Evolutionary conservation across 2,797 vertebrate genomes (phyloP), one percentile per base, ranked within the genome.

Genomic region (Alosa sapidissima): DNA sequence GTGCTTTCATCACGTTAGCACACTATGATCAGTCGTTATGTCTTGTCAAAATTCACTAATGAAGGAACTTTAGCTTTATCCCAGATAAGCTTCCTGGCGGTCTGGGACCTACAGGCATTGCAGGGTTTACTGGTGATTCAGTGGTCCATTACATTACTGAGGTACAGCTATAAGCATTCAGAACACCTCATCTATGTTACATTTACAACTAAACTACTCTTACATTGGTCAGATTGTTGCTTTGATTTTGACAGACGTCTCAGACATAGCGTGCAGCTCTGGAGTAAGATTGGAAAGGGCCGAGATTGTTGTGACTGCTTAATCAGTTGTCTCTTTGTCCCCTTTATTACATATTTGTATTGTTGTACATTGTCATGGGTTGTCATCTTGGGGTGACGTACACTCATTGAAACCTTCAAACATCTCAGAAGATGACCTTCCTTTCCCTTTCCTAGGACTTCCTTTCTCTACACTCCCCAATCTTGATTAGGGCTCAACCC

Each of bases 51-150:
- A 28, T 28, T 28, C 28, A 28, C 28, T 28, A 1, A 28, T 28
- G 28, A 28, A 28, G 28, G 28, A 28, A 28, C 28, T 28, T 28
- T 28, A 28, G 28, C 28, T 28, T 28, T 28, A 28, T 28, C 28
- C 28, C 28, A 28, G 28, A 28, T 0, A 36, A 72, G 65, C 28
- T 33, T 41, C 65, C 36, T 36, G 65, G 65, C 65, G 41, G 65
- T 72, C 65, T 36, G 3, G 6, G 65, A 72, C 65, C 13, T 28
- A 41, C 4, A 72, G 65, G 65, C 65, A 33, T 72, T 68, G 65
- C 28, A 36, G 65, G 65, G 65, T 68, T 36, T 68, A 68, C 33
- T 14, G 65, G 65, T 68, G 65, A 36, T 36, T 72, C 65, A 72
- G 65, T 72, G 65, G 28, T 36, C 28, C 33, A 41, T 72, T 36